Conservation (phyloP, 2,888 invertebrate species). For the Linnaemya tessellans region DNA sequence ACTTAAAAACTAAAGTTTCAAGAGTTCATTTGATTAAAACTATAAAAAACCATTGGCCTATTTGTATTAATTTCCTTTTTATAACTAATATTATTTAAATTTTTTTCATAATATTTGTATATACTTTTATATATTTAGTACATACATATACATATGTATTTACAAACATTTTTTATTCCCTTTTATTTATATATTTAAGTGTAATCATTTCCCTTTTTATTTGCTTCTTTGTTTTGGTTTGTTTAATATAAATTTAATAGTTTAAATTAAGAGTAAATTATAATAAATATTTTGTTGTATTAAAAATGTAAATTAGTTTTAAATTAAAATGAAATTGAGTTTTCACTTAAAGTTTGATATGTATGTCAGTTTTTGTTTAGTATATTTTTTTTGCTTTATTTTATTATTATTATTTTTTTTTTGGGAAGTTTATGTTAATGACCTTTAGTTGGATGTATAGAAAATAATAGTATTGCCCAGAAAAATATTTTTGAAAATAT, state of each 20-base stretch:
- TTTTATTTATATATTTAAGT: conserved; percentile 68
- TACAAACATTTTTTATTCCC: conserved; percentile 56
- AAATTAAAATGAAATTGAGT: conserved; percentile 37
- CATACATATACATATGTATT: conserved; percentile 39
- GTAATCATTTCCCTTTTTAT: conserved; percentile 70
- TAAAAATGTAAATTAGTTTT: conserved; percentile 28
- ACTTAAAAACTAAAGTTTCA: conserved; percentile 31
- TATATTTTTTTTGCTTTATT: conserved; percentile 14
- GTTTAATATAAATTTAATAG: conserved; percentile 27
- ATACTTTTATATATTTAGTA: conserved; percentile 15
- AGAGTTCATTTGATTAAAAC: conserved; percentile 5
- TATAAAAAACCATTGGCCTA: conserved; percentile 2
- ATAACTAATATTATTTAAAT: too few species aligned
- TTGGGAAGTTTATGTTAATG: neutral
- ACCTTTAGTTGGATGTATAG: neutral
- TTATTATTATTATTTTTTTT: neutral
- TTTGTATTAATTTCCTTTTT: neutral
- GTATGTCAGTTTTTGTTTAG: conserved; percentile 49
- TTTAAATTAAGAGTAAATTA: conserved; percentile 22
- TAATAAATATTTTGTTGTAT: conserved; percentile 27
- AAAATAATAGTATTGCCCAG: neutral
- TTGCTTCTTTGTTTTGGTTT: conserved; percentile 29
- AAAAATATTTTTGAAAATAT: neutral
- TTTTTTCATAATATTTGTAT: conserved; percentile 5
- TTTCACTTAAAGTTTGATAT: conserved; percentile 68